Percentiles rank a stretch among this genome's conserved stretches.
Evolutionary conservation across 1,140 invertebrate genomes (phyloP).

Genomic region (Samia ricini): DNA sequence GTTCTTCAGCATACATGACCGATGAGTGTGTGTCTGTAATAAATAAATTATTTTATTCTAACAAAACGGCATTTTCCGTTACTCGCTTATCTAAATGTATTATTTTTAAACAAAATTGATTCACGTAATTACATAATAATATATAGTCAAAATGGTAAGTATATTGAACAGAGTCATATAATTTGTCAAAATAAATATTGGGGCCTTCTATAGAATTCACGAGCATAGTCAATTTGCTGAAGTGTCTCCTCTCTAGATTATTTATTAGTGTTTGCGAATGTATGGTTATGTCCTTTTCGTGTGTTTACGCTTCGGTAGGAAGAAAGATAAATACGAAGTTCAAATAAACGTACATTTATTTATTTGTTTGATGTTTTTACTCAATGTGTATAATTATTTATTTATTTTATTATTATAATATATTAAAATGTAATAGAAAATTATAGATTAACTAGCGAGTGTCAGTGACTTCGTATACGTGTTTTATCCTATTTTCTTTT

Average conservation of each 20-base stretch:
- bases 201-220: not conserved
- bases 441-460: too few species aligned
- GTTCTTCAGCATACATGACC: too few species aligned
- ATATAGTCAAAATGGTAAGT: not conserved
- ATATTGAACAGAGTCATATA: not conserved
- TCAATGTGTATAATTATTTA: not conserved
- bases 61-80: too few species aligned
- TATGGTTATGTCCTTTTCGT: constrained; percentile 20
- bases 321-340: constrained; percentile 20
- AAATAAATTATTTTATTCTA: too few species aligned
- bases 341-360: constrained; percentile 9
- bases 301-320: constrained; percentile 12
- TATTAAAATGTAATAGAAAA: too few species aligned
- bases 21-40: too few species aligned
- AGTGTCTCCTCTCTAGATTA: constrained; percentile 20
- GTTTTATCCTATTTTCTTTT: too few species aligned
- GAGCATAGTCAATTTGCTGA: constrained; percentile 1
- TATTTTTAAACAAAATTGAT: too few species aligned
- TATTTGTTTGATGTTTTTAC: not conserved
- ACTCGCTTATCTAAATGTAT: too few species aligned
- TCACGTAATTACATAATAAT: not conserved
- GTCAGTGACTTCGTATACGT: too few species aligned
- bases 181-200: too few species aligned
- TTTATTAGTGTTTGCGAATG: constrained; percentile 22
- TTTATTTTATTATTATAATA: not conserved